These are phyloP conservation scores for Cygnus olor DNA, from an alignment of 2,797 vertebrate species.

Conservation along the genomic window DNA sequence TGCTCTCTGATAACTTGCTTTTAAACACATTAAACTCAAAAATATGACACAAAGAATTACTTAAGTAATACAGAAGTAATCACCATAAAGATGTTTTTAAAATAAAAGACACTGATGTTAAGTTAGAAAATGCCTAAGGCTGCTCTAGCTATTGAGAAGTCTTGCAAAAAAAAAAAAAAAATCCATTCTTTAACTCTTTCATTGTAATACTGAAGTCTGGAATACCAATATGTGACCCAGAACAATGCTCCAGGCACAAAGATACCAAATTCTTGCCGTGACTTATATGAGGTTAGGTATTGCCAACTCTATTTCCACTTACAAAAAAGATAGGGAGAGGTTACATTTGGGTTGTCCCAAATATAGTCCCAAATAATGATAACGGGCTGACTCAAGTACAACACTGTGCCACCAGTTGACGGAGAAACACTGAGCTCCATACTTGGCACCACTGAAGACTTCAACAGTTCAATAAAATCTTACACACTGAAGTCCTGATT, in stretches of 20 bases:
- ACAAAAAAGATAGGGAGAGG: background rate
- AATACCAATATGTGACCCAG: background rate
- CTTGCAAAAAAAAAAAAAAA: background rate
- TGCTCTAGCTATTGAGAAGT: background rate
- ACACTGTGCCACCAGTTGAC: background rate
- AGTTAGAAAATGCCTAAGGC: background rate
- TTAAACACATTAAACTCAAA: background rate
- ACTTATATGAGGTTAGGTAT: too few relatives aligned
- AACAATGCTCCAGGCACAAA: background rate
- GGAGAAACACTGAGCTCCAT: background rate
- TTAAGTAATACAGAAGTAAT: background rate
- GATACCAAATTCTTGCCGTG: background rate
- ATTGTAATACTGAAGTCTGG: background rate
- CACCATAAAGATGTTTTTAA: background rate
- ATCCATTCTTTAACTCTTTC: background rate
- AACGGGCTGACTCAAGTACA: background rate
- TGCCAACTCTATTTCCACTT: background rate
- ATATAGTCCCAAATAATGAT: too few relatives aligned
- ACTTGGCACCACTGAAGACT: background rate
- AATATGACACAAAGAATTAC: background rate
- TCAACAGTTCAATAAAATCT: rapidly evolving
- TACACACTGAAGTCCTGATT: rapidly evolving
- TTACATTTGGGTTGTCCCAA: background rate
- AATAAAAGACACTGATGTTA: background rate
- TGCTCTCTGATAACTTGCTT: background rate